These are phyloP conservation scores for Candidula unifasciata DNA, from an alignment of 2,888 invertebrate genomes.

Conservation along the genomic window DNA sequence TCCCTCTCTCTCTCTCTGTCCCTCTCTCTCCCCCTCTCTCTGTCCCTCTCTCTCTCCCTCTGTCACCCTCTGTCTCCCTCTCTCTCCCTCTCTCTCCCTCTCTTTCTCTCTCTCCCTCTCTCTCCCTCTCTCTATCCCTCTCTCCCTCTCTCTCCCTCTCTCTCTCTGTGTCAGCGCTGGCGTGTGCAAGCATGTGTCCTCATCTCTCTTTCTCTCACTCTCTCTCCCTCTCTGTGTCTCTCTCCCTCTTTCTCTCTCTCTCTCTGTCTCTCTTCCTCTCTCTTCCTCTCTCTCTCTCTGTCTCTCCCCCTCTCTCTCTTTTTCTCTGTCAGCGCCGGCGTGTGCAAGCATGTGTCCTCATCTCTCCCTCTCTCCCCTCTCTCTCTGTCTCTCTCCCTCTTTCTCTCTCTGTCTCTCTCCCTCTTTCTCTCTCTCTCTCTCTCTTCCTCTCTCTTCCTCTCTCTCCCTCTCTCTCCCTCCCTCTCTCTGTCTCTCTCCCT, in stretches of 20 bases:
- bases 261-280: background rate
- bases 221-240: background rate
- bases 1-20: no score
- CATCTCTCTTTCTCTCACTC: background rate
- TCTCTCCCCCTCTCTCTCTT: background rate
- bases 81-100: background rate
- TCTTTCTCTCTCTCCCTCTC: no score
- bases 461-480: no score
- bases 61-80: no score
- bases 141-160: background rate
- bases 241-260: conserved; percentile 13
- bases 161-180: no score
- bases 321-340: background rate
- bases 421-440: no score
- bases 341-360: background rate
- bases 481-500: no score
- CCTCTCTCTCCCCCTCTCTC: no score
- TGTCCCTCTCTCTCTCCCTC: no score
- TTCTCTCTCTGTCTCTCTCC: no score
- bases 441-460: background rate
- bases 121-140: background rate
- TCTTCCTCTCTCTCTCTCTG: background rate
- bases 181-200: no score
- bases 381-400: no score
- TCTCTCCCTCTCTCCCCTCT: background rate